These are phyloP conservation scores for Neuroscelio doddi DNA, from an alignment of 2,888 invertebrate genomes.

Conservation along the genomic window DNA sequence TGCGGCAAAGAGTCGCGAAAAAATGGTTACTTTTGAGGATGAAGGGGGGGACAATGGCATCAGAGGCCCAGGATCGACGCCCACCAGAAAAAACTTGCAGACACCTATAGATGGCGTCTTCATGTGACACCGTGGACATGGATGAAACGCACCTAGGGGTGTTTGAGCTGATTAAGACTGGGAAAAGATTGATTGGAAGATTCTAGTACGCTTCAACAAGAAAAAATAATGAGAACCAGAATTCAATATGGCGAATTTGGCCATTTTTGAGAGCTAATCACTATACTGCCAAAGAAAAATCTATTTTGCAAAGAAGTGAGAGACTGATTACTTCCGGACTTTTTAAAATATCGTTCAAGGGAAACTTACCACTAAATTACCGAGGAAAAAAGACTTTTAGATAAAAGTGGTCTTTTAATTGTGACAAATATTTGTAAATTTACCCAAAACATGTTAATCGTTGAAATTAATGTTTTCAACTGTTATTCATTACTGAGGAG, in stretches of 20 bases:
- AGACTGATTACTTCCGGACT: background rate
- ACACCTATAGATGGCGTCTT: conserved; percentile 80
- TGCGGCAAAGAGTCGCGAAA: conserved; percentile 76
- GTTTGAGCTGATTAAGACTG: background rate
- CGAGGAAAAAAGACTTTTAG: too few relatives aligned
- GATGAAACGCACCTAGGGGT: background rate
- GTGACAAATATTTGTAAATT: too few relatives aligned
- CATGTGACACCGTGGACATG: conserved; percentile 79
- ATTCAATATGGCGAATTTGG: too few relatives aligned
- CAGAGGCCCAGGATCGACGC: conserved; percentile 13
- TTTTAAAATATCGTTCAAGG: background rate
- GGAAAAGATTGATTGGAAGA: background rate
- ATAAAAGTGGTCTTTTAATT: too few relatives aligned
- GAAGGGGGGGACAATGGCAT: conserved; percentile 71
- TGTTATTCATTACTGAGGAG: too few relatives aligned
- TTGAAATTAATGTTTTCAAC: too few relatives aligned
- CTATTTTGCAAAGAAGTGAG: background rate
- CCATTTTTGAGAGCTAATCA: background rate
- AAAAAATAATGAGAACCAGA: too few relatives aligned
- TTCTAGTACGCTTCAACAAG: too few relatives aligned
- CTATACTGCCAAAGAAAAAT: background rate
- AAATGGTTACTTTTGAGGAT: conserved; percentile 88
- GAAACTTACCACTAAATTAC: too few relatives aligned
- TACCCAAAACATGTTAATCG: too few relatives aligned
- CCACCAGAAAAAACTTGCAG: conserved; percentile 67